These are phyloP conservation scores for Leucophenga varia DNA, from an alignment of 1,140 invertebrate genomes.

Conservation along the genomic window DNA sequence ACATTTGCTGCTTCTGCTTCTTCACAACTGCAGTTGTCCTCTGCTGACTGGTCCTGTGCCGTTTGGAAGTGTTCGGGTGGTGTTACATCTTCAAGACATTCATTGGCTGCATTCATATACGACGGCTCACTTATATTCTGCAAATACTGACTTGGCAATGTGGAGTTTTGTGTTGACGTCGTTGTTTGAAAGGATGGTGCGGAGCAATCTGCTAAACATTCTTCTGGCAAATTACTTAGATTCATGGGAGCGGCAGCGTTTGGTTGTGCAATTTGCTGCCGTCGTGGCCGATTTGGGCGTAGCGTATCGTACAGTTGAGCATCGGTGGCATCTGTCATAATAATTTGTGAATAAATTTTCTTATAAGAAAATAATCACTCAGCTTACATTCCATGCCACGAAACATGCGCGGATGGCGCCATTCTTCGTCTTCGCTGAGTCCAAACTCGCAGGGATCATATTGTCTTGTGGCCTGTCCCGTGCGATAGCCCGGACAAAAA, in stretches of 20 bases:
- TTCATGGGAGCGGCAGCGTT: conserved; percentile 9
- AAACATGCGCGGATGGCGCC: conserved; percentile 27
- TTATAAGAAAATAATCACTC: neutral
- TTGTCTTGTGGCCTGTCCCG: conserved; percentile 11
- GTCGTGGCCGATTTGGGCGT: conserved; percentile 9
- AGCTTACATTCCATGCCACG: conserved; percentile 22
- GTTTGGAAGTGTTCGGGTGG: conserved; percentile 3
- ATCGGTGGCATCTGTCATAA: conserved; percentile 19
- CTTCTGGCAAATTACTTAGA: conserved; percentile 17
- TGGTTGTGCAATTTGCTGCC: neutral
- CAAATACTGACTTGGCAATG: neutral
- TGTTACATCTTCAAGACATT: conserved; percentile 2
- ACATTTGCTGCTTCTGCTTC: no score
- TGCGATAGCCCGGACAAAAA: conserved; percentile 17
- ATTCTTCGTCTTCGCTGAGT: conserved; percentile 21
- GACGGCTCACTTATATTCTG: conserved; percentile 10
- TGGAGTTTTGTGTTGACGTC: conserved; percentile 1
- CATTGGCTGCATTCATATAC: conserved; percentile 4
- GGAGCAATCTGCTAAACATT: conserved; percentile 17
- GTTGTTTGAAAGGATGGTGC: neutral
- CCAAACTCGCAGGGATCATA: conserved; percentile 28
- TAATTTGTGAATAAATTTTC: neutral
- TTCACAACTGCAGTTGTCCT: no score
- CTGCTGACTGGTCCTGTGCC: neutral
- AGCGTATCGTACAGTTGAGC: conserved; percentile 7